Percentiles rank a stretch among this genome's conserved stretches.
phyloP scores from a whole-genome alignment of 1,140 invertebrate species.

The Macrocentrus cingulum region DNA sequence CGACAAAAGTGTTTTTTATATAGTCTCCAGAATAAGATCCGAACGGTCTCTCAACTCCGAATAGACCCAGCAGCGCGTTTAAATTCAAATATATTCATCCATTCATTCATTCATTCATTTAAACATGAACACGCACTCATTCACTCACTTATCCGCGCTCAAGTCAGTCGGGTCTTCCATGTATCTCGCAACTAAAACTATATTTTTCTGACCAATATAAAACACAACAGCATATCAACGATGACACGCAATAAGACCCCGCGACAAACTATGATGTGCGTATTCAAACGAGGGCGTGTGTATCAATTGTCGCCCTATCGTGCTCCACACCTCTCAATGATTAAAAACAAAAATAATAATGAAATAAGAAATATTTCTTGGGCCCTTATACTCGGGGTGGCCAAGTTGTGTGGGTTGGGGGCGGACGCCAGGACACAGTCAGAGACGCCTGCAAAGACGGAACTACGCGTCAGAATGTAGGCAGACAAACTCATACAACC shows the following conservation, averaged over 20 bases:
- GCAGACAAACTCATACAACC: slow-evolving; percentile 18
- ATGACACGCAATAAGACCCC: too few species aligned
- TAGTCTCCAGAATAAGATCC: neutral
- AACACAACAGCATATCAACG: too few species aligned
- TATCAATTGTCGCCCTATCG: too few species aligned
- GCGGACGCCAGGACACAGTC: slow-evolving; percentile 5
- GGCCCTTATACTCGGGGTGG: slow-evolving; percentile 2
- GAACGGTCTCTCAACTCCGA: neutral
- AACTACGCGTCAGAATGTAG: slow-evolving; percentile 23
- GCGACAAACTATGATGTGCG: neutral
- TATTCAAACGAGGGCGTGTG: neutral
- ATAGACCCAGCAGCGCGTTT: slow-evolving; percentile 20
- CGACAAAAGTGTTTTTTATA: neutral
- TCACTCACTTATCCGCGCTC: slow-evolving; percentile 8
- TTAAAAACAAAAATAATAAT: neutral
- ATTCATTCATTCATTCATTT: slow-evolving; percentile 17
- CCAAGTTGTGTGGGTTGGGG: slow-evolving; percentile 6
- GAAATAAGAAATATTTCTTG: neutral
- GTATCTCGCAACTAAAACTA: neutral
- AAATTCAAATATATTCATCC: slow-evolving; percentile 45
- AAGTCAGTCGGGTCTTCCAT: neutral
- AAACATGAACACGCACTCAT: neutral
- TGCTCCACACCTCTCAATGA: slow-evolving; percentile 4
- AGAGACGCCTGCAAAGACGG: slow-evolving; percentile 18
- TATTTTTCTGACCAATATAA: slow-evolving; percentile 9